phyloP scores from a whole-genome alignment of 2,113 vertebrate genomes.

The Corvus moneduloides region DNA sequence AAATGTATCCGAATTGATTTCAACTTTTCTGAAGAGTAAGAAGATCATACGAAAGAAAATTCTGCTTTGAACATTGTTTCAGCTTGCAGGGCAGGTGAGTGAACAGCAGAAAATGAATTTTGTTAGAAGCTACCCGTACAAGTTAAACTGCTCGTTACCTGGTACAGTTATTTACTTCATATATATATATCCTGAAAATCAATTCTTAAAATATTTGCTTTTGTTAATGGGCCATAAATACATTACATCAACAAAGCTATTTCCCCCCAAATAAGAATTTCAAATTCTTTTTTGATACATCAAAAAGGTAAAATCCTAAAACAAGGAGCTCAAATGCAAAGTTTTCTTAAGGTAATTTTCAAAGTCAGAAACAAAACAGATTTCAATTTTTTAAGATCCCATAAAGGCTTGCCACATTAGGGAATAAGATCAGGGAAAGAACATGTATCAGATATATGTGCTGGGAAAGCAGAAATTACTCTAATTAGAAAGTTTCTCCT shows the following conservation, averaged over 20 bases:
- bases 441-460: background rate
- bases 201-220: background rate
- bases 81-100: background rate
- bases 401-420: background rate
- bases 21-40: background rate
- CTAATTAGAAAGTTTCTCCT: slow-evolving; percentile 13
- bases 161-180: background rate
- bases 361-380: background rate
- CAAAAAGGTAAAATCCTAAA: background rate
- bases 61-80: background rate
- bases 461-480: background rate
- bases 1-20: background rate
- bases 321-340: background rate
- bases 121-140: background rate
- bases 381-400: background rate
- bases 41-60: background rate
- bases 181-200: background rate
- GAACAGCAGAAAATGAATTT: background rate
- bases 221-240: background rate
- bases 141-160: background rate
- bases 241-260: background rate
- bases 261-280: background rate
- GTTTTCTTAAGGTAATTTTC: background rate
- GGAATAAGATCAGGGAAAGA: background rate
- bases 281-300: background rate